Evolutionary conservation across 2,888 invertebrate genomes (phyloP), one percentile per base, ranked within the genome.

Genomic region (Pedicia rivosa): DNA sequence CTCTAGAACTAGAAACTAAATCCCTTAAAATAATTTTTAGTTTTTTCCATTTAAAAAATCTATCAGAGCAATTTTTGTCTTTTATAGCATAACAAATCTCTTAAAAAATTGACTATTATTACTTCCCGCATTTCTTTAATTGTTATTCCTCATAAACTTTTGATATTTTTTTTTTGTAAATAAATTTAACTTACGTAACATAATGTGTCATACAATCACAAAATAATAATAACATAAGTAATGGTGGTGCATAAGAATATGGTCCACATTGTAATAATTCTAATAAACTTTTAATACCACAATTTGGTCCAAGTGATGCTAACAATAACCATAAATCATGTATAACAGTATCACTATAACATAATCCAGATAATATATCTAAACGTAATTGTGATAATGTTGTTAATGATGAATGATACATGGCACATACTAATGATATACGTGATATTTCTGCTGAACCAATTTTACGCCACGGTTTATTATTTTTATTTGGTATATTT

Each of bases 131-230:
- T n/a, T n/a, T n/a, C n/a, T n/a, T n/a, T 17, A 10, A 12, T 31
- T 31, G n/a, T 4, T 10, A n/a, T 19, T 2, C 2, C 12, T 14
- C 28, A 15, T 5, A 15, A 5, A 3, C 14, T 4, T 5, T 29
- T 29, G 4, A 31, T 17, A 17, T 19, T n/a, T n/a, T n/a, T n/a
- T n/a, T n/a, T n/a, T n/a, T n/a, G n/a, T n/a, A n/a, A n/a, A n/a
- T 13, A 22, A 32, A 20, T n/a, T 28, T 44, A 41, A 66, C 84
- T 75, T 65, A 94, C 90, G 92, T 92, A 38, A 97, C 83, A 56
- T 92, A 86, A 62, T 95, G 92, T 12, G 88, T 84, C 74, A 94
- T 90, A 51, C 91, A 86, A 54, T 95, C 94, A 44, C 84, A 79
- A 59, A 95, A 94, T 1, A 97, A 65, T 55, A 88, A 83, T 29